A percentile compares a stretch with the other conserved stretches of the same genome.
Conservation (phyloP, 2,888 invertebrate genomes). For the Morinoia aosen region DNA sequence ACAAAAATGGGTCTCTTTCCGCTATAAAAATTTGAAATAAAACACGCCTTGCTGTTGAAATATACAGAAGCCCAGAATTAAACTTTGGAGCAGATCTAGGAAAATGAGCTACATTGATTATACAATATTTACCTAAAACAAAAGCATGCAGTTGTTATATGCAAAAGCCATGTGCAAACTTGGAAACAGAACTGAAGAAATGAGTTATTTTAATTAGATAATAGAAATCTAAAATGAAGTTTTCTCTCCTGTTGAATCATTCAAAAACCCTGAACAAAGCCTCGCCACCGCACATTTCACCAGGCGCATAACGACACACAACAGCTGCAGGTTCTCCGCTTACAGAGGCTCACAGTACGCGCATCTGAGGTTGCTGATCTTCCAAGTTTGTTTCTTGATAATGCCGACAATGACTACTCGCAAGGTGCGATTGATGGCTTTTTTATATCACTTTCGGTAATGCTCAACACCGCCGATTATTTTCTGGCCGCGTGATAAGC, state of each 20-base stretch:
- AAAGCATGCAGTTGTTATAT: too few species aligned
- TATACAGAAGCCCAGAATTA: too few species aligned
- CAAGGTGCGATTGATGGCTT: not conserved
- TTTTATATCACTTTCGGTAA: not conserved
- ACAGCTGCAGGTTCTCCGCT: not conserved
- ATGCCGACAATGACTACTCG: not conserved
- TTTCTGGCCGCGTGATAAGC: not conserved
- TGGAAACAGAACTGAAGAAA: not conserved
- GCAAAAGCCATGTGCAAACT: too few species aligned
- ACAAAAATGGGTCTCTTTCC: too few species aligned
- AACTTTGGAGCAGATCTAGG: too few species aligned
- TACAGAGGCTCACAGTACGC: not conserved
- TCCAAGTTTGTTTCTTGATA: constrained; percentile 8
- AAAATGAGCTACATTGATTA: too few species aligned
- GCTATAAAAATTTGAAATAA: too few species aligned
- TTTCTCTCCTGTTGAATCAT: not conserved
- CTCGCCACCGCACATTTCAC: not conserved
- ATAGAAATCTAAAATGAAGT: not conserved
- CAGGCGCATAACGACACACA: not conserved
- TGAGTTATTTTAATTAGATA: not conserved
- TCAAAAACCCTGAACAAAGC: not conserved
- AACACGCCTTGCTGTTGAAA: too few species aligned
- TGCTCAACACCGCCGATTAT: not conserved
- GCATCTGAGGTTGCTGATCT: not conserved
- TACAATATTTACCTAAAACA: too few species aligned